Percentiles rank a stretch among this genome's conserved stretches.
phyloP scores from a whole-genome alignment of 2,797 vertebrate genomes.

The Lepidocolaptes lacrymiger region DNA sequence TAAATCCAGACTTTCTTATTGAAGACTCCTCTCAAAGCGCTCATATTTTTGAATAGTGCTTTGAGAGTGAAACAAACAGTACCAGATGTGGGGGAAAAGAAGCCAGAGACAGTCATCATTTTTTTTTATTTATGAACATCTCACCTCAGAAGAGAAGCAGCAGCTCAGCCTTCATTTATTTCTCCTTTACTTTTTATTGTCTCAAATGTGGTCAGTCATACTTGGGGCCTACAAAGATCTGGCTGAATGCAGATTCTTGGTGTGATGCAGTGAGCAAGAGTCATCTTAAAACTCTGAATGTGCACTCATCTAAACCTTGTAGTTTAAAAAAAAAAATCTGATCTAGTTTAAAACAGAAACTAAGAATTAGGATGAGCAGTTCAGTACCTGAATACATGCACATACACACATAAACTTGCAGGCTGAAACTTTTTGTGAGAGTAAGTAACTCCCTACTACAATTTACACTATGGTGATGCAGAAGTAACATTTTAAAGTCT shows the following conservation, averaged over 20 bases:
- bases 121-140: neutral
- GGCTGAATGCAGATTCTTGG: neutral
- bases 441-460: neutral
- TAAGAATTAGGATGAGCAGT: neutral
- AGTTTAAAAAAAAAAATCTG: neutral
- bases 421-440: neutral
- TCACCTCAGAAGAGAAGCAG: neutral
- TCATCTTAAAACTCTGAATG: neutral
- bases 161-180: neutral
- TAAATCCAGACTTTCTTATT: neutral
- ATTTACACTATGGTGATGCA: neutral
- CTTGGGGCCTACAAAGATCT: neutral
- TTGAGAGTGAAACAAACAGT: neutral
- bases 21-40: neutral
- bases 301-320: neutral
- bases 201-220: neutral
- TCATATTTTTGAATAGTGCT: neutral
- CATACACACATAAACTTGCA: neutral
- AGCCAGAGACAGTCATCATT: neutral
- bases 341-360: neutral
- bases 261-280: neutral
- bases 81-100: neutral
- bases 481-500: neutral
- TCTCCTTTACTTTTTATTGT: neutral
- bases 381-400: neutral